Conservation (phyloP, 2,113 vertebrate species). For the Xyrauchen texanus region DNA sequence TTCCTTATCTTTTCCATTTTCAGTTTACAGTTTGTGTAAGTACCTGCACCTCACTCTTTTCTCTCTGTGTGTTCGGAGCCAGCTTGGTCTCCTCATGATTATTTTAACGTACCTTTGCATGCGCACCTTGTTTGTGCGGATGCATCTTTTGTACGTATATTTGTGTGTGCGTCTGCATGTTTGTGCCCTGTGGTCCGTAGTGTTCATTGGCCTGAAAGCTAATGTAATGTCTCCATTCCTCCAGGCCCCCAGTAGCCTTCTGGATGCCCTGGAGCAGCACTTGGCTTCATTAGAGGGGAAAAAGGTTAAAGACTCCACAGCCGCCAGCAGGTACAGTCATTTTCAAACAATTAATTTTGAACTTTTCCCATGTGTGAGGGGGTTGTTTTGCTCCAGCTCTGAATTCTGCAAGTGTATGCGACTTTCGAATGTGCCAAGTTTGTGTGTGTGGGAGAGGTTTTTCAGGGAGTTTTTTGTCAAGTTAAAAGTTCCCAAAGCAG, state of each 20-base stretch:
- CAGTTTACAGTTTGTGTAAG: slow-evolving; percentile 79
- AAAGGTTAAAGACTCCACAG: slow-evolving; percentile 96
- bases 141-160: slow-evolving; percentile 5
- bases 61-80: slow-evolving; percentile 50
- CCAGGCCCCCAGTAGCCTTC: slow-evolving; percentile 92
- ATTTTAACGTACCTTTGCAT: slow-evolving; percentile 42
- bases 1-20: slow-evolving; percentile 65
- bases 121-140: slow-evolving; percentile 53
- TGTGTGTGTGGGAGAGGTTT: too few relatives aligned
- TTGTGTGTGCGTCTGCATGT: slow-evolving; percentile 26
- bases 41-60: slow-evolving; percentile 67
- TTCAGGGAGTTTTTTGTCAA: too few relatives aligned
- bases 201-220: slow-evolving; percentile 33
- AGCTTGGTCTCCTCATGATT: slow-evolving; percentile 28
- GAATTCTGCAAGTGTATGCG: slow-evolving; percentile 10
- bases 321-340: slow-evolving; percentile 86
- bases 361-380: slow-evolving; percentile 10
- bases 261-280: slow-evolving; percentile 95
- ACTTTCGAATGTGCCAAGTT: background rate
- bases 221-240: slow-evolving; percentile 48
- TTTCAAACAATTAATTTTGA: slow-evolving; percentile 28
- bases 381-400: slow-evolving; percentile 16
- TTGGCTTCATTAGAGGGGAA: slow-evolving; percentile 96
- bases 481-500: too few relatives aligned
- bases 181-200: background rate